Evolutionary conservation across 2,113 vertebrate genomes (phyloP).

Genomic region (Etheostoma cragini): DNA sequence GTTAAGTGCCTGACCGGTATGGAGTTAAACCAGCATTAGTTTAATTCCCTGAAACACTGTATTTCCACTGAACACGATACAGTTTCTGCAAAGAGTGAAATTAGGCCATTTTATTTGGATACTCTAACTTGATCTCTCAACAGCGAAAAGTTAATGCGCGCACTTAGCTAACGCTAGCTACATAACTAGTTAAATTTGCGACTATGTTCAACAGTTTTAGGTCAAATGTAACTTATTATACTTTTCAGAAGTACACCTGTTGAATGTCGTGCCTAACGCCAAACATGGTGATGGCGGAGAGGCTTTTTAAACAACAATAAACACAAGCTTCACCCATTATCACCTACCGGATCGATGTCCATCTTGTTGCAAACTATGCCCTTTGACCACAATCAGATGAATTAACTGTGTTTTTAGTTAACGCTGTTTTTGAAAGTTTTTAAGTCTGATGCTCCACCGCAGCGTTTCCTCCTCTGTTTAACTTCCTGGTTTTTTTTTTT

Average conservation of each 20-base stretch:
- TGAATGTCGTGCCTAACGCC: background rate
- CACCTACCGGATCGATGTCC: constrained; percentile 77
- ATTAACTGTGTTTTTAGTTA: background rate
- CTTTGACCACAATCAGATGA: background rate
- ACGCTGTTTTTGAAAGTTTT: background rate
- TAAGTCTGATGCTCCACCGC: constrained; percentile 1
- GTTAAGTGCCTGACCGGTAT: background rate
- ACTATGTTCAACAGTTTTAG: background rate
- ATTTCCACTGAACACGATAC: background rate
- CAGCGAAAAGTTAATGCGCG: background rate
- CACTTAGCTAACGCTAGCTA: background rate
- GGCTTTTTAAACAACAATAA: constrained; percentile 6
- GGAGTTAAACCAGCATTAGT: background rate
- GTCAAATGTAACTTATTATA: background rate
- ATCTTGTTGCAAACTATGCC: constrained; percentile 50
- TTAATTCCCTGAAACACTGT: background rate
- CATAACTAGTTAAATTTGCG: background rate
- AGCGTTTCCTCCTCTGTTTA: constrained; percentile 36
- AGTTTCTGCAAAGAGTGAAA: background rate
- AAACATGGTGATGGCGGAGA: constrained; percentile 7
- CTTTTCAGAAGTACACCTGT: constrained; percentile 43
- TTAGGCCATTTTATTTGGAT: constrained; percentile 46
- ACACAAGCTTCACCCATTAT: background rate
- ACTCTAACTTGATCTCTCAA: constrained; percentile 5
- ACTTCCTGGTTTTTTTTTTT: constrained; percentile 79